Conservation (phyloP, 2,888 invertebrate species). For the Argynnis bischoffii region DNA sequence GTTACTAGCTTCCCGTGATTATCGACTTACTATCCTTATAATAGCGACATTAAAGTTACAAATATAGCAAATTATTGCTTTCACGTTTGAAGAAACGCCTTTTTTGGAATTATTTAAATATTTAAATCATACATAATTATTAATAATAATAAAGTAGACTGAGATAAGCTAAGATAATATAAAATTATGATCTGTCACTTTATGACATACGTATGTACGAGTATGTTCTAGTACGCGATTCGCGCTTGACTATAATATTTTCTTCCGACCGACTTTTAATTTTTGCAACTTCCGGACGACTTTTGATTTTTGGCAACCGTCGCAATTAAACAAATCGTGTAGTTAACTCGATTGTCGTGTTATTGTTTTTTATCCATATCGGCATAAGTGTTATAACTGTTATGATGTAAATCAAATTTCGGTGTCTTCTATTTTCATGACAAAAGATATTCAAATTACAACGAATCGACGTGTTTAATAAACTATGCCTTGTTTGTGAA, state of each 20-base stretch:
- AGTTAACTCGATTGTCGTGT: background rate
- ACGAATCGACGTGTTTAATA: constrained; percentile 11
- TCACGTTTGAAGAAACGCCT: no score
- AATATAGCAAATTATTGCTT: constrained; percentile 2
- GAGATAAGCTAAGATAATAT: no score
- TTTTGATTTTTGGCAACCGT: constrained; percentile 9
- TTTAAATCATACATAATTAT: no score
- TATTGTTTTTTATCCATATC: constrained; percentile 7
- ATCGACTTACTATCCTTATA: constrained; percentile 15
- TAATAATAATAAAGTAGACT: no score
- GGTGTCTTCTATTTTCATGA: background rate
- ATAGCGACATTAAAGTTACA: background rate
- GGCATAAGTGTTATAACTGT: constrained; percentile 2
- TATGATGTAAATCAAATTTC: background rate
- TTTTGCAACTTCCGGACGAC: constrained; percentile 17
- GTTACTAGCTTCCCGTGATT: constrained; percentile 24
- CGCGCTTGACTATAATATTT: no score
- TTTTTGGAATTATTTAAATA: no score
- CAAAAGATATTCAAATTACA: constrained; percentile 2
- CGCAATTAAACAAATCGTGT: constrained; percentile 5
- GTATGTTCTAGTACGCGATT: no score
- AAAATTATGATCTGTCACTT: background rate
- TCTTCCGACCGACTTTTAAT: background rate
- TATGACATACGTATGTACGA: no score
- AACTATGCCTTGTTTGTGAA: constrained; percentile 19